phyloP scores from a whole-genome alignment of 1,140 invertebrate species.

The Eriocheir sinensis region DNA sequence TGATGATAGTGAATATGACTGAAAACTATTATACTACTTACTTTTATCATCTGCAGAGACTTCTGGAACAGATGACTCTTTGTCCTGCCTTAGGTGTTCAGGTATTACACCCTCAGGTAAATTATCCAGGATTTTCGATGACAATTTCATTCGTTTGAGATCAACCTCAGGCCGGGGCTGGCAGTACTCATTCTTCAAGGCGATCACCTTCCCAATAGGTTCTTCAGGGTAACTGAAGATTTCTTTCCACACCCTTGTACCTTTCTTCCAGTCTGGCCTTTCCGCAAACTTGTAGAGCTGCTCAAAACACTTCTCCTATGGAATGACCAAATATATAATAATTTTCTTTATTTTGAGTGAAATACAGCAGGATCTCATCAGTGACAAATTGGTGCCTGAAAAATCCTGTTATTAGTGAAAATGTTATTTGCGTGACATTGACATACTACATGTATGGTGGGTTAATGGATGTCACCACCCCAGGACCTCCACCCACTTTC shows the following conservation, averaged over 20 bases:
- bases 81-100: conserved; percentile 37
- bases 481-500: no score
- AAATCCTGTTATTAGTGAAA: no score
- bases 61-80: neutral
- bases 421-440: no score
- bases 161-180: conserved; percentile 64
- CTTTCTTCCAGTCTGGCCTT: conserved; percentile 68
- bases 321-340: neutral
- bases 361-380: no score
- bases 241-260: conserved; percentile 56
- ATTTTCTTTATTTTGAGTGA: neutral
- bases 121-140: conserved; percentile 58
- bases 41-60: neutral
- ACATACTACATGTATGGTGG: no score
- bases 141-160: conserved; percentile 55
- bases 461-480: no score
- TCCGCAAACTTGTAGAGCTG: conserved; percentile 64
- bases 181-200: conserved; percentile 42
- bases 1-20: no score
- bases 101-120: conserved; percentile 60
- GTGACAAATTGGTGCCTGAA: no score
- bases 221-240: conserved; percentile 45
- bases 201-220: conserved; percentile 39
- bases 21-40: no score
- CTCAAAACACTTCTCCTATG: conserved; percentile 67